Base-by-base conservation (phyloP, 2,888 invertebrate species). In the Trissoscelio sp. region DNA sequence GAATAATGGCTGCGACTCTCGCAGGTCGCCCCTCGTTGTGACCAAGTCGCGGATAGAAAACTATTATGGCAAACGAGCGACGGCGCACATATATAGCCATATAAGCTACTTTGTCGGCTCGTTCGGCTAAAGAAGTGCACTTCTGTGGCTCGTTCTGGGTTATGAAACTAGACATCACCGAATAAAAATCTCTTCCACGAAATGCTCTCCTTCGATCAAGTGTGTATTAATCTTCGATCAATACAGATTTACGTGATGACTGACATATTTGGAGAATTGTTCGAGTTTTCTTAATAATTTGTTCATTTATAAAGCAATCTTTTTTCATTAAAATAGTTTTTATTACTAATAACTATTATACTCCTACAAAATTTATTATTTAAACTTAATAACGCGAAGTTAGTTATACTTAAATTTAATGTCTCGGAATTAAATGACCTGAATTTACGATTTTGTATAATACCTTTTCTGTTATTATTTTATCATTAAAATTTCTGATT, bases 51-150 rank as follows among this genome's bases (percentile, higher is more conserved):
- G 79, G 82, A 84, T 84, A 81, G 83, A 81, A 84, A 83, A 85
- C 73, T 79, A 78, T 83, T 83, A 80, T 82, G 70, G 79, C 78
- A 82, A 86, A 86, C 66, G 83, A 82, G 83, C 78, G 78, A 79
- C 46, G 80, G 64, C 70, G 83, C 53, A 74, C 64, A 55, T 82
- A 84, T 83, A 57, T 84, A 72, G 74, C 81, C 83, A 73, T 83
- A 85, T 86, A 87, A 87, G 84, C 69, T 79, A 64, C 74, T 85
- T 84, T 84, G 85, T 84, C 83, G 83, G 84, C 84, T 83, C 58
- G 62, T 82, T 83, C 60, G 77, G 51, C 16, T 58, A 73, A 82
- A 85, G 82, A 86, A 72, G 31, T 67, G 51, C 51, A 75, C 28
- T 60, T 60, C 37, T 39, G 44, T 37, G 24, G 46, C 48, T 75